phyloP scores from a whole-genome alignment of 1,140 invertebrate species.

The Pseudomyrmex concolor region DNA sequence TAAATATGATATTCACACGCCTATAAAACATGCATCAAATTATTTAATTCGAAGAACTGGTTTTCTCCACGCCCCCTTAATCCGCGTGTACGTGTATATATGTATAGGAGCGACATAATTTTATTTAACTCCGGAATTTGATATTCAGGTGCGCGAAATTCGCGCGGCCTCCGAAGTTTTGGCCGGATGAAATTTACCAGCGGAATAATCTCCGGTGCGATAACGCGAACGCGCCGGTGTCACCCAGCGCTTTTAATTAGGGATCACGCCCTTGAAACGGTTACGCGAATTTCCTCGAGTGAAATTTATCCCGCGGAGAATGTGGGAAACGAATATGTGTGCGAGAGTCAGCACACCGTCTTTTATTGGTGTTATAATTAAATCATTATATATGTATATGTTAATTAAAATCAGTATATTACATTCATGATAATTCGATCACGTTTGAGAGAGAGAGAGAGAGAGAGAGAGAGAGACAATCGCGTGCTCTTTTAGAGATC shows the following conservation, averaged over 20 bases:
- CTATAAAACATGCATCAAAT: not conserved
- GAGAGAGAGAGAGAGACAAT: too few relatives aligned
- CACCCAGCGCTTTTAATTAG: conserved; percentile 61
- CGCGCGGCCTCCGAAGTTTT: conserved; percentile 9
- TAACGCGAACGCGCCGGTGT: not conserved
- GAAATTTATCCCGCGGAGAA: conserved; percentile 26
- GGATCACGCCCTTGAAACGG: conserved; percentile 2
- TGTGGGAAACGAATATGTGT: not conserved
- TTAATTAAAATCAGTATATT: too few relatives aligned
- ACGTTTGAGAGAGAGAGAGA: too few relatives aligned
- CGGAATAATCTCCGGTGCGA: conserved; percentile 27
- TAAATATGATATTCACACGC: too few relatives aligned
- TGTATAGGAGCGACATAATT: conserved; percentile 11
- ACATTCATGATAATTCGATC: too few relatives aligned
- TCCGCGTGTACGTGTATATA: too few relatives aligned
- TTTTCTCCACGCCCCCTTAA: too few relatives aligned
- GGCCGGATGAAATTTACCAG: conserved; percentile 37
- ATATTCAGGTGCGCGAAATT: conserved; percentile 9
- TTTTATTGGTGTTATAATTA: conserved; percentile 17
- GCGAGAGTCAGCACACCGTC: not conserved
- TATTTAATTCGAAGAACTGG: not conserved
- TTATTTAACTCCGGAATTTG: conserved; percentile 46
- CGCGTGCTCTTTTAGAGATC: not conserved
- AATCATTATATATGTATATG: not conserved
- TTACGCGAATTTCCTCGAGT: conserved; percentile 12